phyloP scores from a whole-genome alignment of 2,113 vertebrate species.

The Xenopus laevis region DNA sequence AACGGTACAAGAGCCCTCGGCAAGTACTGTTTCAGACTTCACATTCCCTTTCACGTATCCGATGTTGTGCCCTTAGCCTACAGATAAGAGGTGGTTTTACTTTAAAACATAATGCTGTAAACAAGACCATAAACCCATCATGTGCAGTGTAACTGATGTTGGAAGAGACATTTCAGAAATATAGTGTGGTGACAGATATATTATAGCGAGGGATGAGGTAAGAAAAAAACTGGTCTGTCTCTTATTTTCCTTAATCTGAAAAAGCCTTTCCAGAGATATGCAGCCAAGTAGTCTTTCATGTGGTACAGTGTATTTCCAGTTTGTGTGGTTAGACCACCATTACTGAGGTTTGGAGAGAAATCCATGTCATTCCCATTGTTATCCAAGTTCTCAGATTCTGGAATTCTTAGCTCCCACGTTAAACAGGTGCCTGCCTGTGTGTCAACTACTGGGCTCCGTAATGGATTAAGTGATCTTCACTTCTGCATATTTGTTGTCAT shows the following conservation, averaged over 20 bases:
- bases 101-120: slow-evolving; percentile 10
- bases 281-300: slow-evolving; percentile 33
- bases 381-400: slow-evolving; percentile 11
- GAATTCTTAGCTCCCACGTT: slow-evolving; percentile 19
- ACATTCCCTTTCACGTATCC: no score
- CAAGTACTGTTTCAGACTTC: no score
- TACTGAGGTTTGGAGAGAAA: slow-evolving; percentile 25
- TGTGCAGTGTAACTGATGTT: slow-evolving; percentile 16
- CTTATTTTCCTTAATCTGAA: slow-evolving; percentile 37
- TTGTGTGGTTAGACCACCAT: slow-evolving; percentile 39
- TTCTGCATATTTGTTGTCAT: slow-evolving; percentile 4
- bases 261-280: slow-evolving; percentile 32
- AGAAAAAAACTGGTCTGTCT: slow-evolving; percentile 33
- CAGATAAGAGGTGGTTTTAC: no score
- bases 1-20: no score
- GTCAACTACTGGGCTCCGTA: slow-evolving; percentile 8
- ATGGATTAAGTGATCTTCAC: slow-evolving; percentile 23
- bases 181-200: slow-evolving; percentile 37
- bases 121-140: slow-evolving; percentile 3
- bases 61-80: no score
- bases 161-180: slow-evolving; percentile 33
- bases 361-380: slow-evolving; percentile 23
- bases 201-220: slow-evolving; percentile 33
- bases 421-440: slow-evolving; percentile 29
- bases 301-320: slow-evolving; percentile 37